phyloP scores from a whole-genome alignment of 1,140 invertebrate genomes.

The Ceratitis capitata region DNA sequence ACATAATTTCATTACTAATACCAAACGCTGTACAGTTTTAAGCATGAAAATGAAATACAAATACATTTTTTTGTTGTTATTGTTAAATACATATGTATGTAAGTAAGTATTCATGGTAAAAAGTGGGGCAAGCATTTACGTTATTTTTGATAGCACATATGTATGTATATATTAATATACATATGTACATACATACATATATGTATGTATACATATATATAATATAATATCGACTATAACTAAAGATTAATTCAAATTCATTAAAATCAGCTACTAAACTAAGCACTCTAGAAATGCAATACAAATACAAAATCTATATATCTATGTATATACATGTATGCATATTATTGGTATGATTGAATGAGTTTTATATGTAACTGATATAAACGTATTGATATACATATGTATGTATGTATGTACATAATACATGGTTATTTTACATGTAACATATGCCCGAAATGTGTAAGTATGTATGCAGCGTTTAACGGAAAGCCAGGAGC shows the following conservation, averaged over 20 bases:
- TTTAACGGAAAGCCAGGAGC: too few species aligned
- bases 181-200: neutral
- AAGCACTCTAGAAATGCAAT: neutral
- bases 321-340: neutral
- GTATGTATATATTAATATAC: too few species aligned
- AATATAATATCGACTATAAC: too few species aligned
- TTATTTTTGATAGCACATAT: neutral
- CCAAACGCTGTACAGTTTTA: too few species aligned
- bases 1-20: too few species aligned
- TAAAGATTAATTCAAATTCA: neutral
- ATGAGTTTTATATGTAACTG: neutral
- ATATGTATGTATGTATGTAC: neutral
- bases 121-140: constrained; percentile 24
- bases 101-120: neutral
- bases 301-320: too few species aligned
- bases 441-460: neutral
- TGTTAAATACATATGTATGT: neutral
- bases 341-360: neutral
- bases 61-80: too few species aligned
- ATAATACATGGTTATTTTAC: neutral
- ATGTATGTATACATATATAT: too few species aligned
- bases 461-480: neutral
- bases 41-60: too few species aligned
- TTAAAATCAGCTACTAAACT: neutral
- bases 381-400: neutral